Evolutionary conservation across 2,888 invertebrate species (phyloP).

Genomic region (Gastrophysa polygoni): DNA sequence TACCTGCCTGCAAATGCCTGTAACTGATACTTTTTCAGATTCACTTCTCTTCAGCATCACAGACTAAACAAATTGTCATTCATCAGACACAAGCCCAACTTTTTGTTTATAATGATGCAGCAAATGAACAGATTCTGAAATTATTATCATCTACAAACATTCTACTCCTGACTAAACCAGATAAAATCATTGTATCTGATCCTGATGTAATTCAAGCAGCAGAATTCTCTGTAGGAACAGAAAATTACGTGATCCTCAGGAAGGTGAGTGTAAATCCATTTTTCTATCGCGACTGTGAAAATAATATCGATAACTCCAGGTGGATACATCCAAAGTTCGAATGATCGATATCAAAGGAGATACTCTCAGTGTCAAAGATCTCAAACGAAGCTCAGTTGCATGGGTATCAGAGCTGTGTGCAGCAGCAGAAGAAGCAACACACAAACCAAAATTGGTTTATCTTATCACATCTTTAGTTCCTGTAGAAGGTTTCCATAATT

Average conservation of each 20-base stretch:
- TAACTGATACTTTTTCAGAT: too few relatives aligned
- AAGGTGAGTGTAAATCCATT: slow-evolving; percentile 41
- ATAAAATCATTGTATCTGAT: slow-evolving; percentile 40
- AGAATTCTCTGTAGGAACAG: slow-evolving; percentile 42
- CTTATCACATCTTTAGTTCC: slow-evolving; percentile 50
- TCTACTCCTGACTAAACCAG: slow-evolving; percentile 47
- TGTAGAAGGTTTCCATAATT: slow-evolving; percentile 51
- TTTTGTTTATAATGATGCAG: slow-evolving; percentile 46
- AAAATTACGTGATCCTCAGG: slow-evolving; percentile 49
- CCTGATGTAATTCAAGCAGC: slow-evolving; percentile 45
- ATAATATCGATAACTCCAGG: slow-evolving; percentile 32
- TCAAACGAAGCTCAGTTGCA: slow-evolving; percentile 44
- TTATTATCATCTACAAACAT: slow-evolving; percentile 47
- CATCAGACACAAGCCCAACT: slow-evolving; percentile 51
- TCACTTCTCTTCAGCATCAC: slow-evolving; percentile 46
- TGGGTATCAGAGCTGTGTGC: slow-evolving; percentile 50
- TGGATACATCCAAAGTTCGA: slow-evolving; percentile 32
- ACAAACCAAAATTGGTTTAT: slow-evolving; percentile 42
- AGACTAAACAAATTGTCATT: slow-evolving; percentile 47
- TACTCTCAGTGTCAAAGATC: slow-evolving; percentile 49
- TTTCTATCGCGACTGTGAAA: not conserved
- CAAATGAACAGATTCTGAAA: slow-evolving; percentile 48
- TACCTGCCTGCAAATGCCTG: too few relatives aligned
- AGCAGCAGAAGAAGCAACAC: slow-evolving; percentile 34
- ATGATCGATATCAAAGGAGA: slow-evolving; percentile 48